Evolutionary conservation across 2,797 vertebrate species (phyloP), one percentile per base, ranked within the genome.

Genomic region (Chaenodraco wilsoni): DNA sequence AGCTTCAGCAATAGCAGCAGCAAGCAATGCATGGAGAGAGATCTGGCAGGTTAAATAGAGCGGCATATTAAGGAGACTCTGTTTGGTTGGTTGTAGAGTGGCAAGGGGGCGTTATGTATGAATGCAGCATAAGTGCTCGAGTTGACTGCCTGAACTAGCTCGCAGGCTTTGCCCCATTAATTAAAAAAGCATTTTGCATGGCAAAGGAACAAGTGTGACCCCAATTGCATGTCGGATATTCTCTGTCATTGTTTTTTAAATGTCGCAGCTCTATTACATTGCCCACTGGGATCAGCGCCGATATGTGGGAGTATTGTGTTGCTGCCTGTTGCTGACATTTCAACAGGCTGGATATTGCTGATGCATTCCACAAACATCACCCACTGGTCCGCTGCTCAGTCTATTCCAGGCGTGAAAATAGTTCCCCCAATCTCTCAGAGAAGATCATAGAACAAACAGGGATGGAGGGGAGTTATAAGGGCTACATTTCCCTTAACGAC

Each of bases 311-410:
- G 74, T 85, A 88, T 92, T 89, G 85, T 91, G 84, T 85, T 84
- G 75, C 78, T 89, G 87, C 87, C 84, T 91, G 84, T 91, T 89
- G 91, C 86, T 94, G 93, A 93, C 92, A 94, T 94, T 93, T 94
- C 56, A 12, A 84, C 84, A 45, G 73, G 60, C 81, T 89, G 79
- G 83, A 88, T 92, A 90, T 92, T 90, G 81, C 85, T 69, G 69
- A 76, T 78, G 76, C 71, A 82, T 87, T 90, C 81, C 86, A 84
- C 78, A 83, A 90, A 87, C 85, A 85, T 87, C 56, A 79, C 50
- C 74, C 52, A 50, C 65, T 67, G 72, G 81, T 88, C 79, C 65
- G 70, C 48, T 74, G 80, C 77, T 84, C 79, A 78, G 74, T 80
- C 70, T 78, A 51, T 56, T 72, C 56, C 70, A 72, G 76, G 45